These are phyloP conservation scores for Hipposideros larvatus DNA, from an alignment of 2,797 vertebrate genomes.

Conservation along the genomic window DNA sequence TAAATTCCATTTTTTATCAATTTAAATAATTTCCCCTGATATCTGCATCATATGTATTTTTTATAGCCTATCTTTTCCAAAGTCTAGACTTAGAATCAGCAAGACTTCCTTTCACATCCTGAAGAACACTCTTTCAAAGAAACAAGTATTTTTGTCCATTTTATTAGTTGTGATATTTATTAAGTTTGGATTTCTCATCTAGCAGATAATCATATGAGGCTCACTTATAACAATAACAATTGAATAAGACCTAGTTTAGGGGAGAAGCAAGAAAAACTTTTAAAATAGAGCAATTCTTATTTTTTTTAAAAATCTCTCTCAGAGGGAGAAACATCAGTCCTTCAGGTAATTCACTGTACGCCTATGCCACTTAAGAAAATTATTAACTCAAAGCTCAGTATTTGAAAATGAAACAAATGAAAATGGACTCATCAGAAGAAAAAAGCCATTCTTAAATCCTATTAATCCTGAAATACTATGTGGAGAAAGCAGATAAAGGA, in stretches of 20 bases:
- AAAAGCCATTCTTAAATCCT: neutral
- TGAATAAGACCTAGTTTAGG: neutral
- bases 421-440: constrained; percentile 7
- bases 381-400: constrained; percentile 15
- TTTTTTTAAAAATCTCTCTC: constrained; percentile 41
- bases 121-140: constrained; percentile 21
- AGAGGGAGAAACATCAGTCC: neutral
- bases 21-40: neutral
- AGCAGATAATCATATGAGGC: neutral
- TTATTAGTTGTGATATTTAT: neutral
- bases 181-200: neutral
- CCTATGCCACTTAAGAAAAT: neutral
- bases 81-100: neutral
- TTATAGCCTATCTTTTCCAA: neutral
- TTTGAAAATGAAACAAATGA: constrained; percentile 14
- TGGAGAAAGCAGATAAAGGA: neutral
- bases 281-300: neutral
- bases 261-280: constrained; percentile 24
- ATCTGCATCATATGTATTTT: neutral
- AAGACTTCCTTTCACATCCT: neutral
- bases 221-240: neutral
- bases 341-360: neutral
- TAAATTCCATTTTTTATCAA: constrained; percentile 10
- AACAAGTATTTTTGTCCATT: neutral
- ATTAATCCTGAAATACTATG: neutral